Evolutionary conservation across 2,113 vertebrate species (phyloP).

Genomic region (Oreochromis niloticus): DNA sequence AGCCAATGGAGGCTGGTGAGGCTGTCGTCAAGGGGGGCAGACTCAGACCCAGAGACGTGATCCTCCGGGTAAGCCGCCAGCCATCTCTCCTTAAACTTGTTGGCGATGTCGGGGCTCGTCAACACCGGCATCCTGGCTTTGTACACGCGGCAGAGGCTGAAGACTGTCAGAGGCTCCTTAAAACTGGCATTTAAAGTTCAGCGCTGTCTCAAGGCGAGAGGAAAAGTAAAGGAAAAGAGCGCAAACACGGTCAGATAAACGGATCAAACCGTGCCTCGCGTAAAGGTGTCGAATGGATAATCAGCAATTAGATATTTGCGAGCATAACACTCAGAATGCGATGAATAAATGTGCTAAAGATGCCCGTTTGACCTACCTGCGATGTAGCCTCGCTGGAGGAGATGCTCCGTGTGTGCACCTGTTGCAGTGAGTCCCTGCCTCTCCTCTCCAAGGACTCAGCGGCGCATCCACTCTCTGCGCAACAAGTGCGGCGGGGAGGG

Average conservation of each 20-base stretch:
- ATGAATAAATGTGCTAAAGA: not conserved
- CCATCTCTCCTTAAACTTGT: constrained; percentile 74
- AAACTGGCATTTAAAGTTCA: constrained; percentile 50
- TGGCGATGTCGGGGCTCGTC: constrained; percentile 69
- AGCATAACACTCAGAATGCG: not conserved
- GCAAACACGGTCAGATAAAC: not conserved
- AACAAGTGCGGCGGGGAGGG: constrained; percentile 58
- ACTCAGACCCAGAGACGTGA: constrained; percentile 46
- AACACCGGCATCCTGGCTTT: constrained; percentile 73
- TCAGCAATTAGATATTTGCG: not conserved
- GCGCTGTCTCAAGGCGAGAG: not conserved
- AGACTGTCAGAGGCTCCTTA: constrained; percentile 10
- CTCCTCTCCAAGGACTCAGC: constrained; percentile 45
- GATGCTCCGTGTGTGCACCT: constrained; percentile 56
- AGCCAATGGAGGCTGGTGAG: constrained; percentile 86
- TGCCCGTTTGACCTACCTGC: constrained; percentile 22
- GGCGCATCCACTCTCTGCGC: constrained; percentile 49
- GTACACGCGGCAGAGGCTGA: constrained; percentile 11
- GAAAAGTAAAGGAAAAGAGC: not conserved
- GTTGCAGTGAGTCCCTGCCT: constrained; percentile 53
- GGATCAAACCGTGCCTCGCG: not conserved
- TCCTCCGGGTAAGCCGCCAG: constrained; percentile 65
- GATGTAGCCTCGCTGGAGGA: not conserved
- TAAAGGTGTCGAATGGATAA: not conserved
- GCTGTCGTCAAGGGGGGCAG: constrained; percentile 75